A percentile compares a stretch with the other conserved stretches of the same genome.
Evolutionary conservation across 1,140 invertebrate genomes (phyloP).

Genomic region (Fopius arisanus): DNA sequence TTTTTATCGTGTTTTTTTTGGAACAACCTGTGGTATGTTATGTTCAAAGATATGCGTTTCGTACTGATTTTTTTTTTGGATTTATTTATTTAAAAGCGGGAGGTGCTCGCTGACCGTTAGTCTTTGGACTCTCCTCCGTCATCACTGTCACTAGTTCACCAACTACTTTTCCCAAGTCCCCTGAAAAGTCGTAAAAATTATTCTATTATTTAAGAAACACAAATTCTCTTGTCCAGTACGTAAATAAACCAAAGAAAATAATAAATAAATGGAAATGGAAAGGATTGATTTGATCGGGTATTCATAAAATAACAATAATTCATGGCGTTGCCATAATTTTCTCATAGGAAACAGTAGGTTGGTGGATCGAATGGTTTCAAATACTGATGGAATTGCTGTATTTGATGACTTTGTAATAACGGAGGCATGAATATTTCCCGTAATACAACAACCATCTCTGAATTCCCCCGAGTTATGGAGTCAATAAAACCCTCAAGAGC

Average conservation of each 20-base stretch:
- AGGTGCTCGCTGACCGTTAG: conserved; percentile 58
- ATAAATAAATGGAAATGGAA: too few relatives aligned
- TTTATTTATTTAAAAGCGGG: conserved; percentile 57
- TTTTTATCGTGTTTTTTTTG: background rate
- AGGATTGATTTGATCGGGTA: too few relatives aligned
- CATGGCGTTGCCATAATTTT: too few relatives aligned
- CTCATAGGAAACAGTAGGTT: too few relatives aligned
- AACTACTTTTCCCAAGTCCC: conserved; percentile 84
- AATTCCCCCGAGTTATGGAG: background rate
- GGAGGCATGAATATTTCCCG: background rate
- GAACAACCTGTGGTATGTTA: background rate
- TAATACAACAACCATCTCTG: background rate
- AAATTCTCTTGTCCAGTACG: too few relatives aligned
- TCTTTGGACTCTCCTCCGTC: conserved; percentile 72
- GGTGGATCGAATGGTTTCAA: too few relatives aligned
- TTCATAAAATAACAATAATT: too few relatives aligned
- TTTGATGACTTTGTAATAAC: background rate
- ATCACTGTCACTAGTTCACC: conserved; percentile 88
- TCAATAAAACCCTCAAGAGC: conserved; percentile 31
- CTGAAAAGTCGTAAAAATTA: conserved; percentile 60
- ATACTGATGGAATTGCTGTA: background rate
- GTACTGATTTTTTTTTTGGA: conserved; percentile 31
- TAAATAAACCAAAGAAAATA: too few relatives aligned
- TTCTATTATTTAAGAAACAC: background rate
- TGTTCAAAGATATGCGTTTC: conserved; percentile 10